Percentiles rank a stretch among this genome's conserved stretches.
Conservation (phyloP, 2,113 vertebrate genomes). For the Donacobius atricapilla region DNA sequence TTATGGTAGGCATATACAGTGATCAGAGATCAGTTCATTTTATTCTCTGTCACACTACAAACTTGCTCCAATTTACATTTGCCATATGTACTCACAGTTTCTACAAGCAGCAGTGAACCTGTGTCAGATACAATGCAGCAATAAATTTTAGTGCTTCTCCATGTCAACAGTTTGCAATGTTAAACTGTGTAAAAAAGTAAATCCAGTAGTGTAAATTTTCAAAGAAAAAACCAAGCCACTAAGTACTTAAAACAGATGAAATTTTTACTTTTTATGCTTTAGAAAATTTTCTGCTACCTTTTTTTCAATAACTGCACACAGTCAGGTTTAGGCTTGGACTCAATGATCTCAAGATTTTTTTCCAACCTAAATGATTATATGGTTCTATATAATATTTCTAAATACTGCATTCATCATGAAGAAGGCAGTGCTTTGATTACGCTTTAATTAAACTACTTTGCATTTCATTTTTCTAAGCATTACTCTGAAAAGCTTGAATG, state of each 20-base stretch:
- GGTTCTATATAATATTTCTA: background rate
- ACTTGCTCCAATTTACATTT: background rate
- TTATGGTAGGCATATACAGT: background rate
- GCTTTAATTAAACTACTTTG: background rate
- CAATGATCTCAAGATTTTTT: background rate
- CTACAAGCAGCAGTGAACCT: background rate
- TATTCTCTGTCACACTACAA: background rate
- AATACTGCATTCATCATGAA: background rate
- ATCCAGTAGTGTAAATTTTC: background rate
- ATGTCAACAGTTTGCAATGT: background rate
- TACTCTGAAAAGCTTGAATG: background rate
- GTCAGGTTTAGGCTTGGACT: background rate
- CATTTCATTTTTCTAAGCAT: background rate
- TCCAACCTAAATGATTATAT: background rate
- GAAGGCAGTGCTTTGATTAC: background rate
- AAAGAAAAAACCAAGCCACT: background rate
- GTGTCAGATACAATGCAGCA: background rate
- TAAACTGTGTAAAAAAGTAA: background rate
- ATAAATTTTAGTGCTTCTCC: background rate
- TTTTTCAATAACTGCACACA: background rate
- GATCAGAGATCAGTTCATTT: background rate
- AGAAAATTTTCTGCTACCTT: background rate
- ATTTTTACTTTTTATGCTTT: background rate
- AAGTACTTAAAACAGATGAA: background rate
- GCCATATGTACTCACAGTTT: background rate